Base-by-base conservation (phyloP, 2,797 vertebrate species). In the Nothura maculosa region DNA sequence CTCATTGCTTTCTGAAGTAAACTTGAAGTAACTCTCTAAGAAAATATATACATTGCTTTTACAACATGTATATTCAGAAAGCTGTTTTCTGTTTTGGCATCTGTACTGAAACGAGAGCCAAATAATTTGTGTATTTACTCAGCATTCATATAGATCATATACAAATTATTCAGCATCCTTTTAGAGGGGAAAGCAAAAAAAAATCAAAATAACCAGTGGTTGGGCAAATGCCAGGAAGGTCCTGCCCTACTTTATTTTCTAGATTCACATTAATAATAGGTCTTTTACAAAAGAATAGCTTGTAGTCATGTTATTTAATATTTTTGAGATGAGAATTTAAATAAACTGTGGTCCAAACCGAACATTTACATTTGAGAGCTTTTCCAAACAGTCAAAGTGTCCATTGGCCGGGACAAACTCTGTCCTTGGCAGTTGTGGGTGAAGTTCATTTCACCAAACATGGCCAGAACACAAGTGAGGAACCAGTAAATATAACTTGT, bases 31-130 rank as follows among this genome's bases (percentile, higher is more conserved):
- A 84, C 74, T 69, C 91, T 74, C 92, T 8, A 54, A 70, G 92
- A 90, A 91, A 79, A 64, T 73, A 77, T 87, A 73, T 63, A 86
- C 70, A 81, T 76, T 95, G 89, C 81, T 96, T 96, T 93, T 93
- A 81, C 48, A 93, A 85, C 70, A 81, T 66, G 32, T 88, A 48
- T 81, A 96, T 60, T 92, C 85, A 96, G 78, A 95, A 93, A 84
- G 94, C 82, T 76, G 67, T 91, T 89, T 90, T 96, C 85, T 91
- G 58, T 88, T 95, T 91, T 96, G 94, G 96, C 91, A 86, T 94
- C 74, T 91, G 38, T 69, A 70, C 60, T 92, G 89, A 86, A 91
- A 79, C 0, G 2, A 91, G 80, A 84, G 96, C 95, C 95, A 96
- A 96, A 85, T 74, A 34, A 86, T 81, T 76, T 95, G 67, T 91